These are phyloP conservation scores for Helogale parvula DNA, from an alignment of 2,113 vertebrate species.

Conservation along the genomic window DNA sequence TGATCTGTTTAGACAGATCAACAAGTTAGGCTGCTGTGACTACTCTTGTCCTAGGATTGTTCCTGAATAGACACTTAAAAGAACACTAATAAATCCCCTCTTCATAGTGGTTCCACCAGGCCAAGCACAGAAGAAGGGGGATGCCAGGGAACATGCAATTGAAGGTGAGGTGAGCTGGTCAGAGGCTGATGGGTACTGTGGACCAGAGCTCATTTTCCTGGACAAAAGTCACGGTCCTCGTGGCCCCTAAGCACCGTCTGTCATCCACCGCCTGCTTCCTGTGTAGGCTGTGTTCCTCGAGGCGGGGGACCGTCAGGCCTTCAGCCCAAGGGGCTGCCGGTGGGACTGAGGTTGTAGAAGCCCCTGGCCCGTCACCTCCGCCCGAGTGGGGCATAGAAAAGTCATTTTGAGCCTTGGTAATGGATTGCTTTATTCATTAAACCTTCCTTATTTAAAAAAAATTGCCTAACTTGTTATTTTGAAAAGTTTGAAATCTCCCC, in stretches of 20 bases:
- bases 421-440: neutral
- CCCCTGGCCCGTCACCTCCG: neutral
- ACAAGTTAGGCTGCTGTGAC: neutral
- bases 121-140: neutral
- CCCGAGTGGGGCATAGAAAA: neutral
- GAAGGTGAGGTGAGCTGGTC: neutral
- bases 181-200: neutral
- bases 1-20: neutral
- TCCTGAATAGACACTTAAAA: constrained; percentile 41
- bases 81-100: neutral
- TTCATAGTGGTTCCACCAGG: neutral
- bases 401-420: neutral
- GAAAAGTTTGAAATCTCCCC: neutral
- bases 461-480: neutral
- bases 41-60: neutral
- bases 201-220: neutral
- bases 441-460: neutral
- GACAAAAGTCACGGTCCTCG: neutral
- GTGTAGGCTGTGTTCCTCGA: no score
- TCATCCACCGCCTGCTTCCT: neutral
- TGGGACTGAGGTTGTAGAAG: neutral
- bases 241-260: neutral
- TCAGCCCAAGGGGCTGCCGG: neutral
- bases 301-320: fast-evolving
- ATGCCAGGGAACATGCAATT: neutral